Evolutionary conservation across 2,113 vertebrate species (phyloP), one percentile per base, ranked within the genome.

Genomic region (Oreotrochilus melanogaster): DNA sequence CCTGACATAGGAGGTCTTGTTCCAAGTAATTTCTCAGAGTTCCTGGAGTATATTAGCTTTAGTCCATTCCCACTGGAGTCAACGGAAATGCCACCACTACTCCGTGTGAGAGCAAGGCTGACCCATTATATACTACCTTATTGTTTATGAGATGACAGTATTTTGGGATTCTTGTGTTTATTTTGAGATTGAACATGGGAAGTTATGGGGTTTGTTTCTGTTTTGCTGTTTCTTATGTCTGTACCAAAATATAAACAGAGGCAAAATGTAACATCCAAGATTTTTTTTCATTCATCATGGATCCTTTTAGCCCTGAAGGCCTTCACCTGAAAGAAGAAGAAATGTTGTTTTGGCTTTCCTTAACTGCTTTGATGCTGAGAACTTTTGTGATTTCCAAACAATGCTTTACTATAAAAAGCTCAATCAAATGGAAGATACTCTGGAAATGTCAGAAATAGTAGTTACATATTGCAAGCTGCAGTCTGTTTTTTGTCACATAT

Each of bases 1-100:
- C 42, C 87, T 93, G 57, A 88, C 75, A 92, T 81, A 66, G 79
- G 45, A 95, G 27, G 81, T 86, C 72, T 96, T 79, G 62, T 87
- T 97, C 85, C 86, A 94, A 97, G 71, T 71, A 92, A 94, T 69
- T 95, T 93, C 51, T 93, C 70, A 88, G 80, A 95, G 92, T 94
- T 80, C 51, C 88, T 96, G 73, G 33, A 78, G 88, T 95, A 51
- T 90, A 74, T 79, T 88, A 74, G 27, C 42, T 47, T 19, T 58
- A 45, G 45, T 83, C n/a, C 78, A 48, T 86, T 80, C 24, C 71
- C 67, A 51, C 14, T 50, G 58, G 39, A 86, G 23, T 39, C 19
- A 3, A 83, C 28, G 4, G 2, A 82, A 85, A 88, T 47, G 30
- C 18, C 24, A 66, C 66, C 31, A 42, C 33, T 47, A 23, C n/a